Percentiles rank a stretch among this genome's conserved stretches.
These are phyloP conservation scores for Ivindomyrus marchei DNA, from an alignment of 2,113 vertebrate species.

Conservation along the genomic window DNA sequence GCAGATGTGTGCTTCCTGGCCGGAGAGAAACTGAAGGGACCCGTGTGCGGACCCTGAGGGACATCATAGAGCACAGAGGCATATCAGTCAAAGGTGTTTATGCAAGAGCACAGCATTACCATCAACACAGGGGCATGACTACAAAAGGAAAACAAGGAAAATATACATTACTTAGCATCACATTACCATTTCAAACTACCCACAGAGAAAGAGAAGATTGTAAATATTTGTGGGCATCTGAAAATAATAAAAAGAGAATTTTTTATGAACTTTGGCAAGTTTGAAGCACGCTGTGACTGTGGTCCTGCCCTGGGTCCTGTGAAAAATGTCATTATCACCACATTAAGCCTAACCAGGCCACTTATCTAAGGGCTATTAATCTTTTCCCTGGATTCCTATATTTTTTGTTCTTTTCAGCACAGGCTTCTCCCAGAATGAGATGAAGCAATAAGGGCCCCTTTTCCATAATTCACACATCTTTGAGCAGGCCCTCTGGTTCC, in stretches of 20 bases:
- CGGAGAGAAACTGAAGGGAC: slow-evolving; percentile 40
- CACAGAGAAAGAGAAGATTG: background rate
- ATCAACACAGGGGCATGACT: slow-evolving; percentile 37
- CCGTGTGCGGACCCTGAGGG: slow-evolving; percentile 38
- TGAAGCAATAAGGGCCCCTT: slow-evolving; percentile 30
- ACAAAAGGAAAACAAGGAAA: slow-evolving; percentile 34
- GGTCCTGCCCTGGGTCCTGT: background rate
- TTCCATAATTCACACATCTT: slow-evolving; percentile 17
- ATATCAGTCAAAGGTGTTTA: slow-evolving; percentile 44
- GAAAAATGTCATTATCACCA: slow-evolving; percentile 5
- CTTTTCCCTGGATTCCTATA: slow-evolving; percentile 13
- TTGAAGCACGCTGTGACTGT: background rate
- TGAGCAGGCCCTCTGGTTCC: slow-evolving; percentile 34
- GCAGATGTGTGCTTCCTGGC: slow-evolving; percentile 50
- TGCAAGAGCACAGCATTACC: slow-evolving; percentile 40
- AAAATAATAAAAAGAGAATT: slow-evolving; percentile 9
- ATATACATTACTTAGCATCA: slow-evolving; percentile 27
- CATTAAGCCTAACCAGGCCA: background rate
- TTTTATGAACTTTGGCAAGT: background rate
- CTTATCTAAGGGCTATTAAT: slow-evolving; percentile 1
- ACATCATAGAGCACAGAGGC: slow-evolving; percentile 36
- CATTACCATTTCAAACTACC: slow-evolving; percentile 19
- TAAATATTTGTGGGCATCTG: slow-evolving; percentile 13
- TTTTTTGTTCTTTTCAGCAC: slow-evolving; percentile 11
- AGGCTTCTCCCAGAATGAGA: background rate